These are phyloP conservation scores for Atrina japonica DNA, from an alignment of 2,888 invertebrate species.

Conservation along the genomic window DNA sequence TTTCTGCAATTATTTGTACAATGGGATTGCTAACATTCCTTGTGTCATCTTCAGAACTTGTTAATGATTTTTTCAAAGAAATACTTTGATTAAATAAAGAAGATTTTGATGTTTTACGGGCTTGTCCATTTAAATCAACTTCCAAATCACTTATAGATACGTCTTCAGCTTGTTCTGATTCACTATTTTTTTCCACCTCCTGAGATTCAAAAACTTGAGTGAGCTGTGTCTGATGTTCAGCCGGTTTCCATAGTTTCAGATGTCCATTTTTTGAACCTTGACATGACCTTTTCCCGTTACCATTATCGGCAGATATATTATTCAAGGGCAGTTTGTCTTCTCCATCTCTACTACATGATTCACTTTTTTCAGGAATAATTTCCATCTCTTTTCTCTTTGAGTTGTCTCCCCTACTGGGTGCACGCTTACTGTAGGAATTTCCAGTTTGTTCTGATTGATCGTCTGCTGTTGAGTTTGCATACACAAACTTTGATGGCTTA, in stretches of 20 bases:
- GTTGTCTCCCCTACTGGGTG: background rate
- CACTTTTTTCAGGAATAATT: slow-evolving; percentile 33
- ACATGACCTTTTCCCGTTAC: background rate
- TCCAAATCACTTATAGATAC: slow-evolving; percentile 23
- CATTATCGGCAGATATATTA: background rate
- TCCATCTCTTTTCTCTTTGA: slow-evolving; percentile 31
- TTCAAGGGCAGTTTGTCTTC: background rate
- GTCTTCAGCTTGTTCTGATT: background rate
- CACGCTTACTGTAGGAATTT: background rate
- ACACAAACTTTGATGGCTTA: slow-evolving; percentile 49
- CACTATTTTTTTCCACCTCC: background rate
- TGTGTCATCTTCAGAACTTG: too few relatives aligned
- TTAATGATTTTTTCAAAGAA: too few relatives aligned
- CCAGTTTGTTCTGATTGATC: background rate
- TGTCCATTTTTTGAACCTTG: slow-evolving; percentile 6
- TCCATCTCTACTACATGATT: background rate
- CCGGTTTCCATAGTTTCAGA: slow-evolving; percentile 7
- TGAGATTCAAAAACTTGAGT: slow-evolving; percentile 26
- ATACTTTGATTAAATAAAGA: too few relatives aligned
- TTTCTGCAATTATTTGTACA: too few relatives aligned
- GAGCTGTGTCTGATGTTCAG: slow-evolving; percentile 21
- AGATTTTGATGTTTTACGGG: too few relatives aligned
- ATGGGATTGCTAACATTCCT: too few relatives aligned
- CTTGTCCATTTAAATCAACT: background rate
- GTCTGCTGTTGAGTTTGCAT: slow-evolving; percentile 1